phyloP scores from a whole-genome alignment of 2,797 vertebrate species.

The Holocentrus rufus region DNA sequence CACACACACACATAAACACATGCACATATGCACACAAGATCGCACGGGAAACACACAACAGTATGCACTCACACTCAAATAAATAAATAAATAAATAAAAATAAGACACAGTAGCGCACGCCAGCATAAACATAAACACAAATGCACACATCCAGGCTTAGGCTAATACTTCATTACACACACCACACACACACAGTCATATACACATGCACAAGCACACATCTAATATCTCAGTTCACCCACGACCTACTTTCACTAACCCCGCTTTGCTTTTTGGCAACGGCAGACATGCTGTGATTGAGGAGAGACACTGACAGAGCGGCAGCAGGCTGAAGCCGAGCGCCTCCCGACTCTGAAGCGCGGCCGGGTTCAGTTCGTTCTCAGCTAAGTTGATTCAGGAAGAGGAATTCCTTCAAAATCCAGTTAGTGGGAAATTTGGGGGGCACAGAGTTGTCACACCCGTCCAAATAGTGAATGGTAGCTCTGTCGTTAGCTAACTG shows the following conservation, averaged over 20 bases:
- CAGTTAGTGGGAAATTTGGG: background rate
- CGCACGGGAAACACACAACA: conserved; percentile 27
- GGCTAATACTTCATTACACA: conserved; percentile 26
- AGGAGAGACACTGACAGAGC: conserved; percentile 44
- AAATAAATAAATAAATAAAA: too few relatives aligned
- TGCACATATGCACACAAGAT: conserved; percentile 34
- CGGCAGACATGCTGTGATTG: conserved; percentile 46
- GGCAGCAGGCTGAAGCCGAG: conserved; percentile 15
- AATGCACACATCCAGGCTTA: background rate
- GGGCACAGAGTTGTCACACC: background rate
- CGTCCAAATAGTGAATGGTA: background rate
- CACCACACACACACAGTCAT: conserved; percentile 27
- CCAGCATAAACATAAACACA: conserved; percentile 7
- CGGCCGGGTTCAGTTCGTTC: conserved; percentile 10
- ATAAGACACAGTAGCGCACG: conserved; percentile 23
- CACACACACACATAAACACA: conserved; percentile 32
- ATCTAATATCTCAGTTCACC: conserved; percentile 64
- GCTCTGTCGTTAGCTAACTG: background rate
- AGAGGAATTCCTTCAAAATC: conserved; percentile 29
- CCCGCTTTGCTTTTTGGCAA: conserved; percentile 71
- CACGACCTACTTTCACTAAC: conserved; percentile 71
- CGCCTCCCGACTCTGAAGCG: background rate
- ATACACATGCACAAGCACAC: conserved; percentile 26
- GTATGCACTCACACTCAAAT: conserved; percentile 14
- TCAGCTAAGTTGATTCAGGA: background rate